phyloP scores from a whole-genome alignment of 2,888 invertebrate species.

The Steinernema scapterisci region DNA sequence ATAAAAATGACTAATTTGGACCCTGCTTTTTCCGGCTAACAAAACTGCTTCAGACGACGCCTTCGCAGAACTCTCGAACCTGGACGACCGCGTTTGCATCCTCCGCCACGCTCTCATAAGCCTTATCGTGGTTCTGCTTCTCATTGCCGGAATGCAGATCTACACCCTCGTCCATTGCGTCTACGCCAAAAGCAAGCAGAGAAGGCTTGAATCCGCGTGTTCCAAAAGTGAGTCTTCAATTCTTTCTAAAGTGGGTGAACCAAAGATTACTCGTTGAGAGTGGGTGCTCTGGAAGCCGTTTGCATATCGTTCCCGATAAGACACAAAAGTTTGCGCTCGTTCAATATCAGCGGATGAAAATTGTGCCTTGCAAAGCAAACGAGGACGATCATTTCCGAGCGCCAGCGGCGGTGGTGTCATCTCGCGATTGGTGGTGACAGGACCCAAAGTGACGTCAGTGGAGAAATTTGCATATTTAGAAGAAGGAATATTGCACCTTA shows the following conservation, averaged over 20 bases:
- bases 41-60: background rate
- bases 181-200: background rate
- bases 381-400: no score
- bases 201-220: background rate
- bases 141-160: slow-evolving; percentile 27
- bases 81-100: slow-evolving; percentile 23
- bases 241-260: no score
- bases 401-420: no score
- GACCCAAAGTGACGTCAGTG: background rate
- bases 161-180: slow-evolving; percentile 22
- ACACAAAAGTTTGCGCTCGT: no score
- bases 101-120: slow-evolving; percentile 15
- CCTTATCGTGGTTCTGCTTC: background rate
- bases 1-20: background rate
- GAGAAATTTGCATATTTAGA: slow-evolving; percentile 5
- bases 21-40: background rate
- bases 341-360: no score
- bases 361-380: no score
- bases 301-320: no score
- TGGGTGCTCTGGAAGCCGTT: no score
- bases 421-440: background rate
- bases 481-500: background rate
- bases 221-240: background rate
- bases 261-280: no score
- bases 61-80: background rate